A percentile compares a stretch with the other conserved stretches of the same genome.
Conservation (phyloP, 2,888 invertebrate species). For the Eupeodes luniger region DNA sequence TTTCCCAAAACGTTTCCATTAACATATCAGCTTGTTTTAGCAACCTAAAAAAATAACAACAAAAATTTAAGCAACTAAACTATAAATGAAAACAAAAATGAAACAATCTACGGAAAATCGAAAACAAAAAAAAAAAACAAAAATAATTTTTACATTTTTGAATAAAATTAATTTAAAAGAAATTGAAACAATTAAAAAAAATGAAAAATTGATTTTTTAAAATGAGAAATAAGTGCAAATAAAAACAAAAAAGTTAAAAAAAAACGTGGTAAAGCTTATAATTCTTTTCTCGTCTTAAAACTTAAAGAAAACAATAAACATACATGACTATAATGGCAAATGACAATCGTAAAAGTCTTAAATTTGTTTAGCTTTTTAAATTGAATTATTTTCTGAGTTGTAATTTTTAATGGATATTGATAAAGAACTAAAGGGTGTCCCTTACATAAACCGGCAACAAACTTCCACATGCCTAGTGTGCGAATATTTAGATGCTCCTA, state of each 20-base stretch:
- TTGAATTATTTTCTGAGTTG: too few relatives aligned
- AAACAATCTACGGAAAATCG: slow-evolving; percentile 57
- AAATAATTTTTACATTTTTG: slow-evolving; percentile 46
- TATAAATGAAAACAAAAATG: slow-evolving; percentile 41
- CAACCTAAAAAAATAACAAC: slow-evolving; percentile 64
- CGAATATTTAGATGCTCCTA: too few relatives aligned
- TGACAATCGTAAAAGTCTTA: slow-evolving; percentile 15
- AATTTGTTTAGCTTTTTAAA: not conserved
- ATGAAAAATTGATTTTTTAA: not conserved
- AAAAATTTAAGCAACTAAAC: slow-evolving; percentile 31
- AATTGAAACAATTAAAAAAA: not conserved
- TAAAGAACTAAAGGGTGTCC: too few relatives aligned
- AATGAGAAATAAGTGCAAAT: not conserved
- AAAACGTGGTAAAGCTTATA: too few relatives aligned
- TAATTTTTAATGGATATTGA: too few relatives aligned
- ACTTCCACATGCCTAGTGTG: too few relatives aligned
- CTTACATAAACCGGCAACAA: too few relatives aligned
- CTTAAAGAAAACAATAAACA: too few relatives aligned
- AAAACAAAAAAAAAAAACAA: slow-evolving; percentile 69
- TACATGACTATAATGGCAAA: too few relatives aligned
- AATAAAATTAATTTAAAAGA: slow-evolving; percentile 53
- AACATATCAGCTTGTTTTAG: slow-evolving; percentile 56
- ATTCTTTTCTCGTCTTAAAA: too few relatives aligned
- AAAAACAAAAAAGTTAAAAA: slow-evolving; percentile 15
- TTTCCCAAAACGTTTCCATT: slow-evolving; percentile 48